Percentiles rank a stretch among this genome's conserved stretches.
phyloP scores from a whole-genome alignment of 2,797 vertebrate species.

The Melanitta fusca region DNA sequence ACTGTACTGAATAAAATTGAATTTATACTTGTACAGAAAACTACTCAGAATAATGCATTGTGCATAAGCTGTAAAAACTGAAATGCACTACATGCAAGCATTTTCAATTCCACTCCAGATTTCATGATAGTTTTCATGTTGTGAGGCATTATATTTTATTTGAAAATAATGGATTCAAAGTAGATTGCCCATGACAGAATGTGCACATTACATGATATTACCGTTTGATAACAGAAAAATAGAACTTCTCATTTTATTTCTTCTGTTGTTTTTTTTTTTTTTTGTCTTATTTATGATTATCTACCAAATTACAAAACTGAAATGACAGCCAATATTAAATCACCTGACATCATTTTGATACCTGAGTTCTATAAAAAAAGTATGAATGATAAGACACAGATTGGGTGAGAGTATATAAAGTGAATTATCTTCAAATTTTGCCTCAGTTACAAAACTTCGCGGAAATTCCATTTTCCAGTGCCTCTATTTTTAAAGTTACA shows the following conservation, averaged over 20 bases:
- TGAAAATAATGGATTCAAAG: slow-evolving; percentile 1
- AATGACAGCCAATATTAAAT: not conserved
- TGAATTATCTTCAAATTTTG: not conserved
- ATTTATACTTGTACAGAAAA: not conserved
- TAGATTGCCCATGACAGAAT: not conserved
- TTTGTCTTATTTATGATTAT: not conserved
- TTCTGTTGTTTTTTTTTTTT: not conserved
- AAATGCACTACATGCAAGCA: not conserved
- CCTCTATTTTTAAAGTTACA: not conserved
- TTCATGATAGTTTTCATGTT: not conserved
- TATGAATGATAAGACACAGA: not conserved
- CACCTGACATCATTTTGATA: not conserved
- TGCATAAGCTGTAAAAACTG: not conserved
- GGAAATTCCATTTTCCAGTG: accelerated
- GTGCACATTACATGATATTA: not conserved
- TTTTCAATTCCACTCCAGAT: not conserved
- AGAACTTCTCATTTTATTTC: not conserved
- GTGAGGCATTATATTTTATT: not conserved
- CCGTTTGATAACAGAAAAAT: not conserved
- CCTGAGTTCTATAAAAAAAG: not conserved
- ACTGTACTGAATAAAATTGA: not conserved
- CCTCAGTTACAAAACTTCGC: not conserved
- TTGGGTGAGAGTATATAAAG: not conserved
- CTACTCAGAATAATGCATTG: not conserved
- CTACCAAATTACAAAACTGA: not conserved